These are phyloP conservation scores for Aleiodes testaceus DNA, from an alignment of 2,888 invertebrate genomes.

Conservation along the genomic window DNA sequence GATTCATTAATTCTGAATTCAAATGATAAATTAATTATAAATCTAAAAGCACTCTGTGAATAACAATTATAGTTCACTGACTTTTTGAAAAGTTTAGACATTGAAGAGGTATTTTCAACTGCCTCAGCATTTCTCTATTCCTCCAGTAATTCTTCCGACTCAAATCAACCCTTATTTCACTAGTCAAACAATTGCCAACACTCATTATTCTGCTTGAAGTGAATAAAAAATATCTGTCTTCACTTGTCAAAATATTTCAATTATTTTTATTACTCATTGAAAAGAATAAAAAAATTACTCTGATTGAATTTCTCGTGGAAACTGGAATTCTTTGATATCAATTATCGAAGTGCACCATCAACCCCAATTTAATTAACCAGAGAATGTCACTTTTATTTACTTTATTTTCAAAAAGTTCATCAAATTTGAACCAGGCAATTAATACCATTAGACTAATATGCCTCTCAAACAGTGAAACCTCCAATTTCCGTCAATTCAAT, in stretches of 20 bases:
- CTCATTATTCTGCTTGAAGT: slow-evolving; percentile 45
- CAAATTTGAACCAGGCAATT: no score
- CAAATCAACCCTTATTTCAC: not conserved
- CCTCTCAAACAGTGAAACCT: no score
- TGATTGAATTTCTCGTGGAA: slow-evolving; percentile 17
- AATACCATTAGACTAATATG: no score
- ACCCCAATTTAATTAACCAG: no score
- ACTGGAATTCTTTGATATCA: no score
- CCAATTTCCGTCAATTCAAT: no score
- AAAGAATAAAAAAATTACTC: no score
- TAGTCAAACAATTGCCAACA: slow-evolving; percentile 49
- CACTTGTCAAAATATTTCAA: slow-evolving; percentile 22
- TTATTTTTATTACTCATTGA: slow-evolving; percentile 33
- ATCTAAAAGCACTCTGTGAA: slow-evolving; percentile 21
- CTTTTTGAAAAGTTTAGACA: slow-evolving; percentile 27
- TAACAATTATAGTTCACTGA: slow-evolving; percentile 24
- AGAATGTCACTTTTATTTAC: no score
- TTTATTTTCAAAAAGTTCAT: no score
- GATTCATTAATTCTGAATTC: not conserved
- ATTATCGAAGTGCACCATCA: no score
- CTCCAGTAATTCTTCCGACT: slow-evolving; percentile 1
- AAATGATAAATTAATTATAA: slow-evolving; percentile 18
- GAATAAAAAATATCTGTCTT: slow-evolving; percentile 31
- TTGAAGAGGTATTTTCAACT: slow-evolving; percentile 17
- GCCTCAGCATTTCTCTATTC: slow-evolving; percentile 22